phyloP scores from a whole-genome alignment of 2,113 vertebrate species.

The Ellobius talpinus region DNA sequence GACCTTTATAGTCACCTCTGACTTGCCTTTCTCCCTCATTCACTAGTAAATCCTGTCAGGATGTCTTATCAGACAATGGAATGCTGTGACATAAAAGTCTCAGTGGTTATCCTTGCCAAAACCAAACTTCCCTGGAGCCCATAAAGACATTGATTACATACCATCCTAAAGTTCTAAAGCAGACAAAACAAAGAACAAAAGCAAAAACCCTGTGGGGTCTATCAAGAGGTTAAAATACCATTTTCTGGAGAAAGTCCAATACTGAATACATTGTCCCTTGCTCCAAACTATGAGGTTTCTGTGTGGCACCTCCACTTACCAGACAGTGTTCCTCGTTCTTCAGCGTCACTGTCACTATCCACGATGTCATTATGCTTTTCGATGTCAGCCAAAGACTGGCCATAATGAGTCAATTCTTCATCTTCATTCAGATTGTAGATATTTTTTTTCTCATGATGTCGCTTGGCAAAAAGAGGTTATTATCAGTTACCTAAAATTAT shows the following conservation, averaged over 20 bases:
- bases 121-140: neutral
- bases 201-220: neutral
- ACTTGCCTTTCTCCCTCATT: neutral
- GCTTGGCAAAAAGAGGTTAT: conserved; percentile 84
- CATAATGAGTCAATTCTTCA: conserved; percentile 97
- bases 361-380: conserved; percentile 92
- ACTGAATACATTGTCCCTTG: fast-evolving
- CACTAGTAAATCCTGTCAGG: too few species aligned
- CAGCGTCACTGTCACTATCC: conserved; percentile 94
- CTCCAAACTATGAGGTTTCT: fast-evolving
- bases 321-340: conserved; percentile 92
- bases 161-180: neutral
- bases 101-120: neutral
- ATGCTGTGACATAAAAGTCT: neutral
- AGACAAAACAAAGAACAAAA: neutral
- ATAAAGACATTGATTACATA: fast-evolving
- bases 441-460: conserved; percentile 91
- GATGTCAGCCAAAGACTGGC: conserved; percentile 96
- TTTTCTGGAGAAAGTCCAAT: fast-evolving
- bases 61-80: too few species aligned
- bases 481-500: conserved; percentile 20
- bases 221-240: neutral
- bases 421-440: conserved; percentile 97
- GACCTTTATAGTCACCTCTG: neutral
- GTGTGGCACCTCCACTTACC: conserved; percentile 85